Conservation (phyloP, 2,888 invertebrate species). For the Baccha elongata region DNA sequence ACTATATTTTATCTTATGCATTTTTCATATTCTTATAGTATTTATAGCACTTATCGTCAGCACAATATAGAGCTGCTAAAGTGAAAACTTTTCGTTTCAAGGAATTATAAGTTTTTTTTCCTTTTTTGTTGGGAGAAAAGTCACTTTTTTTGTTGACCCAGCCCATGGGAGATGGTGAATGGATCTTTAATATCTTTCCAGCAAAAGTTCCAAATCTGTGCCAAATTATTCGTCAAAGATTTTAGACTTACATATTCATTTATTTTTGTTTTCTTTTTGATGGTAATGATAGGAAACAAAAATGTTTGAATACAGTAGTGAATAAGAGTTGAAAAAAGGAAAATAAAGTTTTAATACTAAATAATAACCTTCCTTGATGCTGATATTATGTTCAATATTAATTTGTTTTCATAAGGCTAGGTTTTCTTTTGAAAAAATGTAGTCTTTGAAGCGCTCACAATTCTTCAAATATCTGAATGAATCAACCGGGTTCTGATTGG, state of each 20-base stretch:
- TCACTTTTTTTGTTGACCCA: not conserved
- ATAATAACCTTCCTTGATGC: no score
- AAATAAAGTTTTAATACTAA: no score
- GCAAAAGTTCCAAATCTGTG: constrained; percentile 52
- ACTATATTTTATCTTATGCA: constrained; percentile 55
- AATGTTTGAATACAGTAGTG: not conserved
- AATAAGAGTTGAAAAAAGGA: not conserved
- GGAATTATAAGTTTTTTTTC: constrained; percentile 61
- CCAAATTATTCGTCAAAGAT: constrained; percentile 42
- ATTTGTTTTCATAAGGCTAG: no score
- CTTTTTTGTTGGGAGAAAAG: not conserved
- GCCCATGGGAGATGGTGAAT: not conserved
- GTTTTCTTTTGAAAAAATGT: no score
- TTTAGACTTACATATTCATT: constrained; percentile 19
- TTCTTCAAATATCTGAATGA: no score
- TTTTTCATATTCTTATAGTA: constrained; percentile 71
- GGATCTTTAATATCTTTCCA: constrained; percentile 45
- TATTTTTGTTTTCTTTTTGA: not conserved
- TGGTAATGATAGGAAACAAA: not conserved
- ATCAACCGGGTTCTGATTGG: no score
- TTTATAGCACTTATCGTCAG: constrained; percentile 69
- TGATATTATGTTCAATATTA: no score
- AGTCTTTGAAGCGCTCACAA: no score
- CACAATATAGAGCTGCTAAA: constrained; percentile 45
- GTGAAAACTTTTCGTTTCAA: constrained; percentile 69